Conservation (phyloP, 2,797 vertebrate species). For the Ara ararauna region DNA sequence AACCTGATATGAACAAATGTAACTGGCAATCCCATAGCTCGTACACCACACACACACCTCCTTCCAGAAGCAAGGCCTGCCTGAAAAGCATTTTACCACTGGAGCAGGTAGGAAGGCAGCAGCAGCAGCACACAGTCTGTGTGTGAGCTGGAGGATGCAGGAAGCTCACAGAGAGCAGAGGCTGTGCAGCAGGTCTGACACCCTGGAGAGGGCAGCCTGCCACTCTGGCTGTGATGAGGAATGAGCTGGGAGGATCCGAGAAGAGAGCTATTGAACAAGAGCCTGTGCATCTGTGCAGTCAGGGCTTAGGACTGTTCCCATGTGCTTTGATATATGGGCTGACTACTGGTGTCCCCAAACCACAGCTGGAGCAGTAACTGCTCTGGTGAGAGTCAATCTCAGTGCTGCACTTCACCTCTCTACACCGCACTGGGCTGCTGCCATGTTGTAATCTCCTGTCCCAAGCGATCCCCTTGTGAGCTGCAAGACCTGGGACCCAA, state of each 20-base stretch:
- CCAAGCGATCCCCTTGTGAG: neutral
- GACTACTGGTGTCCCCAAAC: too few relatives aligned
- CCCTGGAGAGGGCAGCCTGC: neutral
- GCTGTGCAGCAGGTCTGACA: neutral
- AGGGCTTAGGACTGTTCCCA: neutral
- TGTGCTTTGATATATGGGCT: neutral
- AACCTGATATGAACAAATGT: neutral
- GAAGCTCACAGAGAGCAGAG: rapidly evolving
- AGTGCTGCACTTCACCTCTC: neutral
- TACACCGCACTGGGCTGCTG: rapidly evolving
- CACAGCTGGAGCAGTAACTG: neutral
- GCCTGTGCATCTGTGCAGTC: neutral
- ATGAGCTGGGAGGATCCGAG: neutral
- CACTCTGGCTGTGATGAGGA: neutral
- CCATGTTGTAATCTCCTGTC: rapidly evolving
- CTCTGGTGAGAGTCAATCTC: neutral
- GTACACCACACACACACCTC: neutral
- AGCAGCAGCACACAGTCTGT: neutral
- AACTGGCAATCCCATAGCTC: neutral
- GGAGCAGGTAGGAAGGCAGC: neutral
- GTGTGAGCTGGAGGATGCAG: neutral
- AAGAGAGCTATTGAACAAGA: neutral
- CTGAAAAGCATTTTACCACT: neutral
- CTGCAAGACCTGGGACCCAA: neutral
- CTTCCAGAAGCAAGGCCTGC: neutral